Evolutionary conservation across 2,797 vertebrate species (phyloP).

Genomic region (Aeoliscus strigatus): DNA sequence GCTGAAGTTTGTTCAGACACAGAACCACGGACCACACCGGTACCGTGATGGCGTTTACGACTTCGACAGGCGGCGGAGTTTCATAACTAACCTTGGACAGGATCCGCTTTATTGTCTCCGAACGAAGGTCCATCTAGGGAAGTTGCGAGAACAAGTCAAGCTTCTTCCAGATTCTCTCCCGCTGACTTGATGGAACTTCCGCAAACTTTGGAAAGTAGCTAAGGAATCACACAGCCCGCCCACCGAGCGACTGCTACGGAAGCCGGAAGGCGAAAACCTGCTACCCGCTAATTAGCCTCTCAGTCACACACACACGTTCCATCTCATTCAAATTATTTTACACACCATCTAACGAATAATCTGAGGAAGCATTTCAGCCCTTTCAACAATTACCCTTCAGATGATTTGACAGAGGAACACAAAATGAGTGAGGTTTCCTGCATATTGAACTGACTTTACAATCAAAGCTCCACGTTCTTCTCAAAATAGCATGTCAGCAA

Average conservation of each 20-base stretch:
- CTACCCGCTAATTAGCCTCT: too few species aligned
- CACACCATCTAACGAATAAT: too few species aligned
- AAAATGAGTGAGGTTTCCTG: slow-evolving; percentile 45
- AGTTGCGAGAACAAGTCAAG: background rate
- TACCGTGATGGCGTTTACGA: background rate
- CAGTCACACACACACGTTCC: too few species aligned
- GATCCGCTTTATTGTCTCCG: slow-evolving; percentile 65
- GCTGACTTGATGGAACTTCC: slow-evolving; percentile 60
- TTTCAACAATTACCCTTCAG: slow-evolving; percentile 25
- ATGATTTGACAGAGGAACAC: slow-evolving; percentile 54
- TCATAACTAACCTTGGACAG: slow-evolving; percentile 68
- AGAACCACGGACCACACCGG: too few species aligned
- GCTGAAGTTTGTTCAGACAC: too few species aligned
- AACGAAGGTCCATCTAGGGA: slow-evolving; percentile 68
- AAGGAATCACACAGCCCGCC: slow-evolving; percentile 6
- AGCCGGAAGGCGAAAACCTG: slow-evolving; percentile 6
- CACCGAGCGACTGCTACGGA: slow-evolving; percentile 31
- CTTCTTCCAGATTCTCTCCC: background rate
- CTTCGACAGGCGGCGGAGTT: accelerated
- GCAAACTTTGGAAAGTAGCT: slow-evolving; percentile 50
- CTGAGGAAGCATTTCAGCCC: too few species aligned
- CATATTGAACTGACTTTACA: slow-evolving; percentile 43
- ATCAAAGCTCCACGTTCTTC: slow-evolving; percentile 45
- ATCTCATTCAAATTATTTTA: too few species aligned
- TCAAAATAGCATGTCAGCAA: slow-evolving; percentile 47